Evolutionary conservation across 2,113 vertebrate genomes (phyloP), one percentile per base, ranked within the genome.

Genomic region (Rhipidura dahli): DNA sequence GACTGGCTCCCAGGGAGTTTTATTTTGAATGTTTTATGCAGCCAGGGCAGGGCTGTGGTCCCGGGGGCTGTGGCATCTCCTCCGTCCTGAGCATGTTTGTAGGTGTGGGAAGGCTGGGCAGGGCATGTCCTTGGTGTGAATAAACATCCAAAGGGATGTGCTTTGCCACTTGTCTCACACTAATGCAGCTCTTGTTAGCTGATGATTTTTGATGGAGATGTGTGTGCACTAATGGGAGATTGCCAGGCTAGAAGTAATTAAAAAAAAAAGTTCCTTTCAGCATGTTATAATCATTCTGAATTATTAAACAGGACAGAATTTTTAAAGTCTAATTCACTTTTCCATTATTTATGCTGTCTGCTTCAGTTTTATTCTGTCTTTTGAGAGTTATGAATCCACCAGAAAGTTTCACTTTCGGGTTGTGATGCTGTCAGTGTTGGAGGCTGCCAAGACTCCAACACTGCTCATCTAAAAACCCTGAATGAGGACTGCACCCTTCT

Each of bases 321-420:
- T 96, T 96, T 92, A 96, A 96, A 96, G 92, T 72, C 90, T 95
- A 90, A 90, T 95, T 94, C 84, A 40, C 90, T 95, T 96, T 90
- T 96, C 76, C 77, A 96, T 96, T 96, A 95, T 97, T 96, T 93
- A 97, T 96, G 76, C 79, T 72, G 80, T 92, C 90, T 92, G 86
- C 86, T 95, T 95, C 88, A 15, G 88, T 89, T 94, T 94, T 96
- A 73, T 83, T 64, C 88, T 1, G 2, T 84, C 87, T 95, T 94
- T 87, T 56, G 45, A 79, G 81, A 71, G 70, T 79, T 49, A 61
- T 11, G 87, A 92, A 86, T 66, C 68, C 56, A 69, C 28, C 47
- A 88, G 72, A 86, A 96, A 93, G 87, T 97, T 96, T 96, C 94
- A 51, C 88, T 94, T 96, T 94, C 5, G 2, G 64, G 54, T 91